Percentiles rank a stretch among this genome's conserved stretches.
Conservation (phyloP, 2,797 vertebrate species). For the Megalops cyprinoides region DNA sequence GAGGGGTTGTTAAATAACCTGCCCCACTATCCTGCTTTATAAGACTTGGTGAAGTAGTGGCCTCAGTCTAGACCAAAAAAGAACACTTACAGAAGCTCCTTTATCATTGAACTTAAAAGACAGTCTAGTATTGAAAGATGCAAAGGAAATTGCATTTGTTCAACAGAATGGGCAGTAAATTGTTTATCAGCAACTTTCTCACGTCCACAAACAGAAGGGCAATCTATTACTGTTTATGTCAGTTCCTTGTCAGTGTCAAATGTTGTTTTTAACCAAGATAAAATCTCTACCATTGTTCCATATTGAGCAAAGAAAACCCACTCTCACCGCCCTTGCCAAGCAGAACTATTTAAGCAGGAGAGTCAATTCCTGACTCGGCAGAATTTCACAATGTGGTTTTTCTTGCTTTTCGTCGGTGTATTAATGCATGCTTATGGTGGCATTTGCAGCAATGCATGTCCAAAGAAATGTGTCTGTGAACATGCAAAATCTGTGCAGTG, state of each 20-base stretch:
- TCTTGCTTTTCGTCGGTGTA: constrained; percentile 45
- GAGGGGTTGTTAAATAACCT: background rate
- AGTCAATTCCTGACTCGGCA: constrained; percentile 8
- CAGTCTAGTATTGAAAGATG: constrained; percentile 46
- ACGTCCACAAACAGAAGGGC: constrained; percentile 70
- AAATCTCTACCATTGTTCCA: constrained; percentile 59
- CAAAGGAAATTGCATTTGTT: constrained; percentile 76
- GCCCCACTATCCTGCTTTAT: background rate
- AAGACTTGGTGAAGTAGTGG: constrained; percentile 16
- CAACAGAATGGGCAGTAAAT: constrained; percentile 78
- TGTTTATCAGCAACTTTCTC: constrained; percentile 70
- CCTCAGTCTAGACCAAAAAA: background rate
- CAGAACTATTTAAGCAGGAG: constrained; percentile 48
- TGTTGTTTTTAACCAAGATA: constrained; percentile 56
- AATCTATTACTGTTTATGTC: constrained; percentile 71
- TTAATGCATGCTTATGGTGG: constrained; percentile 41
- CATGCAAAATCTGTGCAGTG: constrained; percentile 68
- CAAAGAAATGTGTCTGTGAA: constrained; percentile 76
- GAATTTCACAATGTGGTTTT: constrained; percentile 64
- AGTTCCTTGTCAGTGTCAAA: constrained; percentile 57
- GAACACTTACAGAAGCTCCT: constrained; percentile 3
- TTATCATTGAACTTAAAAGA: background rate
- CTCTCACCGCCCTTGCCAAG: constrained; percentile 30
- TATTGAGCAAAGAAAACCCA: constrained; percentile 41
- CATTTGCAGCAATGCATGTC: constrained; percentile 56